Evolutionary conservation across 2,888 invertebrate genomes (phyloP), one percentile per base, ranked within the genome.

Genomic region (Pollenia griseotomentosa): DNA sequence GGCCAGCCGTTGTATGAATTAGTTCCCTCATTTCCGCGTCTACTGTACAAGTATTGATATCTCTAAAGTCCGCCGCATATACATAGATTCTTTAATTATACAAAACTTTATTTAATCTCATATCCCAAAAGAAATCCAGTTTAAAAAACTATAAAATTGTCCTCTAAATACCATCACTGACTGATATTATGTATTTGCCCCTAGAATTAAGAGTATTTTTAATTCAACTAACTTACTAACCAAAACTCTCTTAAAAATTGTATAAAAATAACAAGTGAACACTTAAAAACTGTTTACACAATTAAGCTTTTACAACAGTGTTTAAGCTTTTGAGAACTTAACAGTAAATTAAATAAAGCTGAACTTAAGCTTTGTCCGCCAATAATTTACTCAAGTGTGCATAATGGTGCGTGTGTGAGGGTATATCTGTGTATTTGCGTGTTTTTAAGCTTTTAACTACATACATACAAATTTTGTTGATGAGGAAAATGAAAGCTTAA

Each of bases 401-500:
- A 23, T 12, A 65, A 33, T 10, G 23, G 14, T 23, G 2, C 46
- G 14, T 57, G 44, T 53, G 44, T n/a, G 11, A 10, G 8, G 23
- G 48, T 65, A 12, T 44, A 16, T 59, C 9, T 23, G 42, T 9
- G 6, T 14, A 40, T 42, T 23, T 68, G 16, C 14, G 16, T 40
- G 59, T 63, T 53, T 66, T 48, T 65, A 86, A 83, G 77, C 71
- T 80, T 23, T 33, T 44, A 1, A 12, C 33, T 33, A 33, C 33
- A 33, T 33, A 33, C 33, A 33, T 33, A 33, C 5, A 33, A 0
- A 33, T 46, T 55, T 53, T 40, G 19, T 23, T 57, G n/a, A 11
- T 57, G 57, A 55, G 80, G 83, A 83, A 86, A 86, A 75, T 71
- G n/a, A 80, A 86, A 86, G 86, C 86, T 85, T 80, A 51, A 40